phyloP scores from a whole-genome alignment of 2,888 invertebrate species.

The Papilio gigon region DNA sequence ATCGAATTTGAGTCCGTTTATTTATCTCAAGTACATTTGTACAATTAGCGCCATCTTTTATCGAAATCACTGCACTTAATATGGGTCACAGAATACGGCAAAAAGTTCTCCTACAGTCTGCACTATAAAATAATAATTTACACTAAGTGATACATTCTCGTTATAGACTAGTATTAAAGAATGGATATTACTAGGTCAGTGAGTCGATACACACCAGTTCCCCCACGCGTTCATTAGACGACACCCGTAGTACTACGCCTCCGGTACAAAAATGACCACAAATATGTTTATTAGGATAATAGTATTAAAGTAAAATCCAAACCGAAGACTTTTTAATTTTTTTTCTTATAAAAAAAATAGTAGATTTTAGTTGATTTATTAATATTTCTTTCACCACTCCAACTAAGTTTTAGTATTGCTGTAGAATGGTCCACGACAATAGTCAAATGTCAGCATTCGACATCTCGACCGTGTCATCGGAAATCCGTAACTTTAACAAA shows the following conservation, averaged over 20 bases:
- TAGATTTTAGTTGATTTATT: no score
- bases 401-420: no score
- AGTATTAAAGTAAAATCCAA: slow-evolving; percentile 5
- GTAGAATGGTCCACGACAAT: no score
- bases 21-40: no score
- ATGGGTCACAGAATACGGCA: neutral
- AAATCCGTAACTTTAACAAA: no score
- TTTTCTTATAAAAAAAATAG: neutral
- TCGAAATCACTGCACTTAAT: neutral
- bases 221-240: slow-evolving; percentile 35
- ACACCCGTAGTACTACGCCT: slow-evolving; percentile 19
- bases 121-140: neutral
- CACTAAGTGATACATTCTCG: neutral
- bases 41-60: slow-evolving; percentile 15
- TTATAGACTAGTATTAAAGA: neutral
- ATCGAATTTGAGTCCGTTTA: no score
- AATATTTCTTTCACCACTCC: no score
- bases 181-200: slow-evolving; percentile 31
- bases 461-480: no score
- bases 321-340: neutral
- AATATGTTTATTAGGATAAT: slow-evolving; percentile 25
- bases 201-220: slow-evolving; percentile 26
- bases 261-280: slow-evolving; percentile 2
- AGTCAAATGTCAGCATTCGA: no score
- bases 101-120: neutral